phyloP scores from a whole-genome alignment of 2,888 invertebrate genomes.

The Carcina quercana region DNA sequence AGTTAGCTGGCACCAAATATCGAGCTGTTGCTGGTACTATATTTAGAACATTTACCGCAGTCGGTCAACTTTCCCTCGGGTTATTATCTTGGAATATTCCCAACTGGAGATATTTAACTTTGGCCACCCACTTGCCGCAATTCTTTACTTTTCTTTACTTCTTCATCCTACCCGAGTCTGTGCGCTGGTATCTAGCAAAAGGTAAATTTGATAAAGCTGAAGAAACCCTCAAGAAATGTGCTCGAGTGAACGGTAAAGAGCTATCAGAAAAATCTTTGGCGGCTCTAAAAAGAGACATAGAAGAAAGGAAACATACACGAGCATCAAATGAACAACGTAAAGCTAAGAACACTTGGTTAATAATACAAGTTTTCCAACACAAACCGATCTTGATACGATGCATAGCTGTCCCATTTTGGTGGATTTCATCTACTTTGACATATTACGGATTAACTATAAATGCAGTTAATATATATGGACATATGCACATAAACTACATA shows the following conservation, averaged over 20 bases:
- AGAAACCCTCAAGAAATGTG: constrained; percentile 74
- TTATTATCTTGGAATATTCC: constrained; percentile 78
- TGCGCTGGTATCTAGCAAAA: constrained; percentile 83
- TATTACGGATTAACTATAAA: constrained; percentile 80
- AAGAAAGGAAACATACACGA: constrained; percentile 28
- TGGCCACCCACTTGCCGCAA: constrained; percentile 78
- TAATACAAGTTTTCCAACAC: constrained; percentile 38
- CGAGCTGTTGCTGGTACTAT: constrained; percentile 80
- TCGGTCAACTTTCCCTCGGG: constrained; percentile 79
- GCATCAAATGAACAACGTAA: constrained; percentile 21
- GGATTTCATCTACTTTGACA: constrained; percentile 78
- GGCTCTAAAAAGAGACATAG: constrained; percentile 28
- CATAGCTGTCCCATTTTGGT: constrained; percentile 65
- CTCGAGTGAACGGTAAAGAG: constrained; percentile 69
- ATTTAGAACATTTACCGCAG: constrained; percentile 79
- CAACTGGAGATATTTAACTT: constrained; percentile 79
- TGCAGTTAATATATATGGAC: constrained; percentile 77
- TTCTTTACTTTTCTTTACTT: constrained; percentile 76
- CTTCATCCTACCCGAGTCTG: constrained; percentile 79
- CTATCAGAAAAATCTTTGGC: constrained; percentile 40
- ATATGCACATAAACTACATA: constrained; percentile 78
- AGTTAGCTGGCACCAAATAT: constrained; percentile 81
- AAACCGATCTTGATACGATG: constrained; percentile 36
- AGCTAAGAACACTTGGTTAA: constrained; percentile 49
- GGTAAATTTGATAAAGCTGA: constrained; percentile 78